Base-by-base conservation (phyloP, 92 coral and sea anemone genomes). In the Plumapathes pennacea region DNA sequence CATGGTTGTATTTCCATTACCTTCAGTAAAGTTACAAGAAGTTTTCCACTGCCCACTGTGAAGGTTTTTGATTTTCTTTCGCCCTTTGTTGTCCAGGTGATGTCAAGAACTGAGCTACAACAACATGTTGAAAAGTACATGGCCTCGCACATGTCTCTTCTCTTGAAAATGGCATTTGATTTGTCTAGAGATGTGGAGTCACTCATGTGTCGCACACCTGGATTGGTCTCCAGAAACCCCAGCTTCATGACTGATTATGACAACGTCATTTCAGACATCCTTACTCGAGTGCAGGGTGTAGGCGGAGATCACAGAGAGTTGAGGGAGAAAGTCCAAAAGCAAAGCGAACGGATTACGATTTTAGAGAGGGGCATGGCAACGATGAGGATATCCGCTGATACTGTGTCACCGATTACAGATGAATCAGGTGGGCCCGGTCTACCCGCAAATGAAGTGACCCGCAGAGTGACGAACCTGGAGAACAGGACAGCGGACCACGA, bases 401-500 rank as follows among this genome's bases (percentile, higher is more conserved):
- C 17, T 10, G 6, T 32, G 38, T 33, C 62, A 23, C 29, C 25
- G 18, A 38, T 31, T 31, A 38, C 24, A 3, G 25, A 18, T 52
- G 14, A 30, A 5, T 43, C 22, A 4, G 4, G 19, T 54, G 62
- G 25, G 6, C 18, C 30, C 5, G 25, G 46, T 33, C n/a, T 23
- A 33, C 15, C 26, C 7, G 25, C 10, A n/a, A 13, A 28, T 5
- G 45, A 54, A 4, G 24, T 54, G 21, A 33, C 27, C 23, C 10
- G 43, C 10, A 54, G 44, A 36, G 12, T 54, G 18, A 36, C 45
- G 5, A 34, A 34, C 15, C 49, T 72, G 0, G 79, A 61, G 55
- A 72, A 61, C 22, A 50, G 34, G 17, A 25, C 55, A 1, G 79
- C 63, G 2, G 60, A 72, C 33, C 50, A 47, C 17, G 43, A 72